A percentile compares a stretch with the other conserved stretches of the same genome.
Conservation (phyloP, 2,888 invertebrate genomes). For the Endotricha flammealis region DNA sequence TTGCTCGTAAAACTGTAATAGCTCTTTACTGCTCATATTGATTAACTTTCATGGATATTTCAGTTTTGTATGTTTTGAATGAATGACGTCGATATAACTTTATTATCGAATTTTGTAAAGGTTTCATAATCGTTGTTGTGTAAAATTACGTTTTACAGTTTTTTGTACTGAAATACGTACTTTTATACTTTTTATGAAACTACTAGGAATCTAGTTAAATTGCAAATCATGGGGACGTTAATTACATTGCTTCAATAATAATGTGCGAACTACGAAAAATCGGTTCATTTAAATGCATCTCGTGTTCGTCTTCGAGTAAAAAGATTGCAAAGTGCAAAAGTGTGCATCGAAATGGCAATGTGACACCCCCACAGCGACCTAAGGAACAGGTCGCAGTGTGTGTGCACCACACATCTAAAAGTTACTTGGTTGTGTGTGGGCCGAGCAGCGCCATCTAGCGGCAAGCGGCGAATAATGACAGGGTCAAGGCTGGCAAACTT, state of each 20-base stretch:
- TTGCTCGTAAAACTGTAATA: conserved; percentile 4
- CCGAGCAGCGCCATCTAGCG: conserved; percentile 60
- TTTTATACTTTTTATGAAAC: no score
- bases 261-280: no score
- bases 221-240: no score
- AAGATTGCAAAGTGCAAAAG: conserved; percentile 41
- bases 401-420: conserved; percentile 41
- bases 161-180: no score
- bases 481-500: conserved; percentile 72
- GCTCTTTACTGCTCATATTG: conserved; percentile 1
- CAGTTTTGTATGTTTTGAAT: neutral
- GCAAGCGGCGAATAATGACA: conserved; percentile 36
- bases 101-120: no score
- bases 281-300: conserved; percentile 47
- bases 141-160: no score
- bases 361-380: conserved; percentile 40
- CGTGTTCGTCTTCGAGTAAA: conserved; percentile 30
- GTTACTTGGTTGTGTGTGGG: conserved; percentile 34
- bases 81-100: no score
- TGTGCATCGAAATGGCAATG: conserved; percentile 37
- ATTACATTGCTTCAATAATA: no score
- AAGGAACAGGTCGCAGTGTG: conserved; percentile 37
- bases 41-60: conserved; percentile 5
- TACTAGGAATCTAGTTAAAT: no score
- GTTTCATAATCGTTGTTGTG: no score